Evolutionary conservation across 2,797 vertebrate species (phyloP).

Genomic region (Prunella strophiata): DNA sequence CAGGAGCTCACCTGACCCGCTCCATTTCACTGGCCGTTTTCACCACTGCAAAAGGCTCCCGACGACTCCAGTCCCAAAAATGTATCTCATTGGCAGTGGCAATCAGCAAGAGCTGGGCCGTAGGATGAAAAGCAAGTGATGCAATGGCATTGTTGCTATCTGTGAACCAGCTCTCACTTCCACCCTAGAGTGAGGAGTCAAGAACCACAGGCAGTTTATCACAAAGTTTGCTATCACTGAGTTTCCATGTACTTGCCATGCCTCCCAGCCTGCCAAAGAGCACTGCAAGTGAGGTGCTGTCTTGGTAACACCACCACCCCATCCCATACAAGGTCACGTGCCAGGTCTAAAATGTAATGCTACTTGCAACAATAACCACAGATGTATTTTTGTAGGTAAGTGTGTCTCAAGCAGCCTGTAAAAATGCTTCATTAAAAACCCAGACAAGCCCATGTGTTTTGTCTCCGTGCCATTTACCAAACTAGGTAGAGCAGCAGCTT

Average conservation of each 20-base stretch:
- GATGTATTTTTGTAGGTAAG: neutral
- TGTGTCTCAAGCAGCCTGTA: neutral
- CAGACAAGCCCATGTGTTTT: neutral
- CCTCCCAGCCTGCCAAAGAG: neutral
- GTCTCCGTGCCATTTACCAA: neutral
- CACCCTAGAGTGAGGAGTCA: slow-evolving; percentile 83
- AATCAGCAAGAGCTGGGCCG: slow-evolving; percentile 95
- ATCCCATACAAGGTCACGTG: rapidly evolving
- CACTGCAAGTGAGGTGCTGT: neutral
- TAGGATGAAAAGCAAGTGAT: slow-evolving; percentile 97
- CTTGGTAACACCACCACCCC: neutral
- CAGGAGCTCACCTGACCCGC: slow-evolving; percentile 88
- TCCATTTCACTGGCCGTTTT: slow-evolving; percentile 98
- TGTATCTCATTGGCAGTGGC: slow-evolving; percentile 98
- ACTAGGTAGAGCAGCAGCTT: neutral
- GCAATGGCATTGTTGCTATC: slow-evolving; percentile 98
- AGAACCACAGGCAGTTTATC: slow-evolving; percentile 33
- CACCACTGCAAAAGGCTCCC: slow-evolving; percentile 96
- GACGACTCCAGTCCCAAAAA: slow-evolving; percentile 99
- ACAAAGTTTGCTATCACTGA: neutral
- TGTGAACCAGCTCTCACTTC: slow-evolving; percentile 99
- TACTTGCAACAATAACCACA: neutral
- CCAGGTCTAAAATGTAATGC: neutral
- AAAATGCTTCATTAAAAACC: neutral
- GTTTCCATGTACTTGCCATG: neutral